These are phyloP conservation scores for Paracentrotus lividus DNA, from an alignment of 53 echinoderm and acorn worm species.

Conservation along the genomic window DNA sequence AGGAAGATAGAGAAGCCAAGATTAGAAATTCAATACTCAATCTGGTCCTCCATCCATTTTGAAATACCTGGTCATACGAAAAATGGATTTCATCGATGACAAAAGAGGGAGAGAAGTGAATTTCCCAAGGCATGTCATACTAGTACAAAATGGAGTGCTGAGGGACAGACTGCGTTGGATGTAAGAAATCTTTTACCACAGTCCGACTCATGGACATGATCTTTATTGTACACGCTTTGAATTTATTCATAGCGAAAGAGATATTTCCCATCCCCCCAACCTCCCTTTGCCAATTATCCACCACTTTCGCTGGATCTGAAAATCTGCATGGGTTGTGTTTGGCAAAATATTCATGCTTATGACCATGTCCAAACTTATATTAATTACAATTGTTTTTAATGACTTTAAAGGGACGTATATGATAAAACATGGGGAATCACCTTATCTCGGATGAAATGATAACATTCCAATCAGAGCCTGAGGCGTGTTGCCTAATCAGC, in stretches of 20 bases:
- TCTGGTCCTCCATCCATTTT: slow-evolving; percentile 38
- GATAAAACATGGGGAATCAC: no score
- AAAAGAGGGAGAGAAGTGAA: slow-evolving; percentile 20
- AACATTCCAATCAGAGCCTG: no score
- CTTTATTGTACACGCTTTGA: neutral
- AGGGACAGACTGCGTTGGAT: neutral
- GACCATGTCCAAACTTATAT: no score
- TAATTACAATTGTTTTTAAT: no score
- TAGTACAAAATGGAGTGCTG: slow-evolving; percentile 13
- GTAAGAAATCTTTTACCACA: neutral
- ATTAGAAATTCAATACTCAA: slow-evolving; percentile 35
- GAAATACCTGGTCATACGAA: slow-evolving; percentile 39
- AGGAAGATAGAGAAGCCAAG: neutral
- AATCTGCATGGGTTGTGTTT: no score
- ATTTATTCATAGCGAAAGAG: neutral
- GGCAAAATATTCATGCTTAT: no score
- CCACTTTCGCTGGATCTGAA: neutral
- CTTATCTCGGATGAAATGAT: no score
- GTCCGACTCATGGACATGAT: neutral
- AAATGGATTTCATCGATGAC: slow-evolving; percentile 58
- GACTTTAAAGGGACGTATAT: no score
- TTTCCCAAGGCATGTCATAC: slow-evolving; percentile 42
- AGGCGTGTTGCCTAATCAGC: no score
- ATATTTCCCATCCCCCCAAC: neutral
- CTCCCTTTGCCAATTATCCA: neutral